Base-by-base conservation (phyloP, 2,888 invertebrate species). In the Drosophila birchii region DNA sequence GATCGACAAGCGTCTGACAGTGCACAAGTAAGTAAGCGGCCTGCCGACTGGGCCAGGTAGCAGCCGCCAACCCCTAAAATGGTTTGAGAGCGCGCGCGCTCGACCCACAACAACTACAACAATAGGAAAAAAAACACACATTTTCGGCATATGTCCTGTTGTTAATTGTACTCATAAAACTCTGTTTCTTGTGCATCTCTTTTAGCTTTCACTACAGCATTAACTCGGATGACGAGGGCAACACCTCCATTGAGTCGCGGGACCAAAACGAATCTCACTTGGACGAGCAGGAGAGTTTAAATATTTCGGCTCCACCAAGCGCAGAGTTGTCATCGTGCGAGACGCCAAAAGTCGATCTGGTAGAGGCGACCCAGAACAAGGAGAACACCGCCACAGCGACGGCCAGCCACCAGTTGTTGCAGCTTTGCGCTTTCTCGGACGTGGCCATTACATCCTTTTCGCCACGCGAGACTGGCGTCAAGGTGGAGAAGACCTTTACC, bases 391-490 rank as follows among this genome's bases (percentile, higher is more conserved):
- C 57, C 26, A 88, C 77, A 39, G 77, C 85, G 0, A 60, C 70
- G 11, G 43, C 66, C 1, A 80, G 78, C 38, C 81, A 79, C 53
- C 78, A 75, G 12, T 32, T 86, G 44, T 23, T 87, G 14, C 63
- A 80, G 26, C 54, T 84, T 0, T 90, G 88, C 45, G 75, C 82
- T 23, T 86, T 79, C 23, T 92, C 92, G 3, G 92, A 91, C 56
- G 75, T 91, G 26, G 89, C 91, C 14, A 86, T 91, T 32, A 92
- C 92, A 5, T 92, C 92, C 0, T 92, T 88, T 75, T 92, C 92
- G 12, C 92, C 92, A 0, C 89, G 90, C 5, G 82, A 89, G 68
- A 86, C 89, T 0, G 90, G 90, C 14, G 83, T 90, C 6, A 90
- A 85, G 49, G 79, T 81, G 43, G 88, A 91, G 59, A 91, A 90